Percentiles rank a stretch among this genome's conserved stretches.
phyloP scores from a whole-genome alignment of 2,888 invertebrate species.

The Lasioglossum malachurum region DNA sequence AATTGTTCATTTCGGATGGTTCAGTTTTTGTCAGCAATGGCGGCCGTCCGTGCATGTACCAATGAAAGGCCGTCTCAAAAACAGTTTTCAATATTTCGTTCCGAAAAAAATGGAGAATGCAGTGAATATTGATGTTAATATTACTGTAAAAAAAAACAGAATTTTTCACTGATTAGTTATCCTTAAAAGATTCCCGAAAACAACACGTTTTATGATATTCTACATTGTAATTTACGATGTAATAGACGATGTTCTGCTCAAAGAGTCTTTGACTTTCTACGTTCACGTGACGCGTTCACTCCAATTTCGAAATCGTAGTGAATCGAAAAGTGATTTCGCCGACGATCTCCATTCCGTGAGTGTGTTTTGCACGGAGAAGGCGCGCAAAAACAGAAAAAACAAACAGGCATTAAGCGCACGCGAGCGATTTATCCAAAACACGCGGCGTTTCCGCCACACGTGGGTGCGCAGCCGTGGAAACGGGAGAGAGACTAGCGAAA shows the following conservation, averaged over 20 bases:
- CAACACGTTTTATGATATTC: not conserved
- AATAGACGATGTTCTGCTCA: too few relatives aligned
- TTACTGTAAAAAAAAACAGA: not conserved
- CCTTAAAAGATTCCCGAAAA: not conserved
- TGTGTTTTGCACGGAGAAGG: not conserved
- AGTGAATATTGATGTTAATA: not conserved
- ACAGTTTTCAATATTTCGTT: not conserved
- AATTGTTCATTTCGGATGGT: not conserved
- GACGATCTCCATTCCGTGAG: not conserved
- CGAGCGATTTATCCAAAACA: constrained; percentile 41
- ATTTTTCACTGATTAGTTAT: not conserved
- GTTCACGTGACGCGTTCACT: not conserved
- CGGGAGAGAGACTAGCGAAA: constrained; percentile 35
- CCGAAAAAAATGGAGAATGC: not conserved
- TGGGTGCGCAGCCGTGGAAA: constrained; percentile 21
- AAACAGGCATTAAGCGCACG: constrained; percentile 54
- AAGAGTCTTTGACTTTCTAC: not conserved
- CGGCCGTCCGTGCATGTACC: not conserved
- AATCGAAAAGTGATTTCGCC: not conserved
- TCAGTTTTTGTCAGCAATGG: not conserved
- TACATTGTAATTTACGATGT: too few relatives aligned
- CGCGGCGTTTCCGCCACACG: constrained; percentile 23
- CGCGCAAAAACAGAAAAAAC: not conserved
- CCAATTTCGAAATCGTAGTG: not conserved
- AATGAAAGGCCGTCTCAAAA: not conserved